Evolutionary conservation across 2,797 vertebrate species (phyloP).

Genomic region (Menidia menidia): DNA sequence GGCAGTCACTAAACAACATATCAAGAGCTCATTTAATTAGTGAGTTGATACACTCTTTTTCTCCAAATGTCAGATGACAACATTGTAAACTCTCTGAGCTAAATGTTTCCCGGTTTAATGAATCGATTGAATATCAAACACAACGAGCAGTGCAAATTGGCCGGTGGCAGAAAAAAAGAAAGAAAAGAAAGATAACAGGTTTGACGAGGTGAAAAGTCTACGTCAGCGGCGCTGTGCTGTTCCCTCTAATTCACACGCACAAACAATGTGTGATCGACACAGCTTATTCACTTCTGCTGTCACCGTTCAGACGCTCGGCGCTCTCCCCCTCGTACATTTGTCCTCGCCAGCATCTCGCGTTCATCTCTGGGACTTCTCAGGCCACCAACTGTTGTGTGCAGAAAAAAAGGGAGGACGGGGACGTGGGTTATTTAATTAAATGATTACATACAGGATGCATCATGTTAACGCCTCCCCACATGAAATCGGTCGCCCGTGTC

Average conservation of each 20-base stretch:
- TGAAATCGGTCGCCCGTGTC: conserved; percentile 31
- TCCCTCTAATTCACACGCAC: not conserved
- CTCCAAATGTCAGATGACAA: conserved; percentile 34
- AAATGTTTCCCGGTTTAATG: conserved; percentile 26
- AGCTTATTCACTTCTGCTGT: conserved; percentile 56
- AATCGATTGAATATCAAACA: conserved; percentile 32
- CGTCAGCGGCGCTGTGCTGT: conserved; percentile 2
- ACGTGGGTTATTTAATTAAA: conserved; percentile 44
- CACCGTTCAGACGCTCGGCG: conserved; percentile 39
- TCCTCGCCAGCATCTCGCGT: conserved; percentile 32
- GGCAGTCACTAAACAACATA: conserved; percentile 32
- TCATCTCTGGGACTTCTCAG: conserved; percentile 45
- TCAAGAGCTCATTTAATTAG: conserved; percentile 53
- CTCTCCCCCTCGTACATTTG: conserved; percentile 32
- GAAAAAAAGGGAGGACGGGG: conserved; percentile 16
- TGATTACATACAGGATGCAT: conserved; percentile 50
- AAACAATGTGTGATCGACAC: conserved; percentile 45
- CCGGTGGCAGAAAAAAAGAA: conserved; percentile 13
- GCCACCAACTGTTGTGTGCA: conserved; percentile 46
- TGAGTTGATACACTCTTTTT: conserved; percentile 7
- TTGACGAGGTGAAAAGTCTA: conserved; percentile 7
- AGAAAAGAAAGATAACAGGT: not conserved
- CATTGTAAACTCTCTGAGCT: conserved; percentile 15
- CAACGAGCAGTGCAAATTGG: conserved; percentile 1
- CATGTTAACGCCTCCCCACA: conserved; percentile 42